Evolutionary conservation across 2,113 vertebrate species (phyloP).

Genomic region (Hydrolagus affinis): DNA sequence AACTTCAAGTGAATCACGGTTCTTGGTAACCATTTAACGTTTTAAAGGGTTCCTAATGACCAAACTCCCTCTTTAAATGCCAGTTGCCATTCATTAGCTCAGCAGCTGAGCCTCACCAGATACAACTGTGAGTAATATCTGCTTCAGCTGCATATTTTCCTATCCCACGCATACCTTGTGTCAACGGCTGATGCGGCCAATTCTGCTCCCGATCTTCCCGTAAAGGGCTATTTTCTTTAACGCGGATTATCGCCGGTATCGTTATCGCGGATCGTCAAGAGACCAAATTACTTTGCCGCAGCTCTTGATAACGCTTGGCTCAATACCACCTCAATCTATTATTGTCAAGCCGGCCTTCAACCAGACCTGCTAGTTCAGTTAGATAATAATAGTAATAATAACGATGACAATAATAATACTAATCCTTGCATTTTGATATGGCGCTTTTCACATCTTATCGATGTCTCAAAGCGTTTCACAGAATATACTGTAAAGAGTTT

Average conservation of each 20-base stretch:
- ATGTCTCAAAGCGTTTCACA: too few relatives aligned
- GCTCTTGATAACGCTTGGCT: neutral
- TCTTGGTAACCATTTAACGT: constrained; percentile 9
- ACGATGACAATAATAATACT: too few relatives aligned
- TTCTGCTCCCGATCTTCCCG: neutral
- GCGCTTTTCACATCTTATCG: too few relatives aligned
- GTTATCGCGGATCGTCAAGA: neutral
- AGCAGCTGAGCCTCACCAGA: constrained; percentile 24
- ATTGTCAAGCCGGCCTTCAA: neutral
- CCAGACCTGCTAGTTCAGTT: neutral
- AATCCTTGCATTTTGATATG: too few relatives aligned
- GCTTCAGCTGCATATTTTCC: constrained; percentile 13
- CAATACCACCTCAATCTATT: too few relatives aligned
- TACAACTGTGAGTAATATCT: constrained; percentile 4
- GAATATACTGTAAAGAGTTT: too few relatives aligned
- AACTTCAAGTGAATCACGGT: neutral
- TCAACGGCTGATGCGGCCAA: neutral
- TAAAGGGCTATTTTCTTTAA: neutral
- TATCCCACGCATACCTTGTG: constrained; percentile 17
- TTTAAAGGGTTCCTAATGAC: constrained; percentile 16
- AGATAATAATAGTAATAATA: too few relatives aligned
- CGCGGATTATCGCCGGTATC: neutral
- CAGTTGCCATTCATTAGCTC: constrained; percentile 31
- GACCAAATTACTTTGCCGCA: neutral
- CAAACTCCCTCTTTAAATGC: constrained; percentile 26